Percentiles rank a stretch among this genome's conserved stretches.
phyloP scores from a whole-genome alignment of 2,113 vertebrate genomes.

The Strix aluco region DNA sequence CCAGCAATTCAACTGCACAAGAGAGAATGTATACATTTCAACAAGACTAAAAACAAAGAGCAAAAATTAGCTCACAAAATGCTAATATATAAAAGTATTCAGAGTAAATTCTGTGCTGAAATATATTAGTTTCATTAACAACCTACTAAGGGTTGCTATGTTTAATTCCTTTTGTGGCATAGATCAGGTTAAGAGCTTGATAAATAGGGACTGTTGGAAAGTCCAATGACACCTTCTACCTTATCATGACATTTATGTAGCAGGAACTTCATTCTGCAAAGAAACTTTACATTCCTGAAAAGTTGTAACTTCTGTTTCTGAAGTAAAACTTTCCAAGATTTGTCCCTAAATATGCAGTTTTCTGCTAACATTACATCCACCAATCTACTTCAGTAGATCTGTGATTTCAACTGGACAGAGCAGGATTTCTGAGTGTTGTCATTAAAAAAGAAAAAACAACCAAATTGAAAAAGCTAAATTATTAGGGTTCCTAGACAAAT shows the following conservation, averaged over 20 bases:
- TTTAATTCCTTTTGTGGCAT: background rate
- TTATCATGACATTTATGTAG: background rate
- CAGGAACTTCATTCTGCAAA: background rate
- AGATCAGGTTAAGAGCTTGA: background rate
- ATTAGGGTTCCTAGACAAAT: background rate
- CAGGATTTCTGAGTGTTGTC: background rate
- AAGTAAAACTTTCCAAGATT: background rate
- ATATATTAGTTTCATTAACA: background rate
- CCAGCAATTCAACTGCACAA: constrained; percentile 86
- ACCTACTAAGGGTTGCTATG: background rate
- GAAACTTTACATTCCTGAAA: background rate
- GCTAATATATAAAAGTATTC: background rate
- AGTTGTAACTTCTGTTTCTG: background rate
- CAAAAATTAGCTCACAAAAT: background rate
- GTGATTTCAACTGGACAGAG: background rate
- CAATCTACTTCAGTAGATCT: background rate
- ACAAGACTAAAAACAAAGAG: background rate
- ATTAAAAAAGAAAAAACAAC: background rate
- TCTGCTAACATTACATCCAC: background rate
- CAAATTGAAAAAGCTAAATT: background rate
- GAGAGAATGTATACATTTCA: background rate
- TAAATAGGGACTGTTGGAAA: background rate
- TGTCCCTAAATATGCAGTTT: background rate
- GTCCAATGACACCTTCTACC: background rate
- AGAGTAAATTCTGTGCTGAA: background rate